Conservation (phyloP, 2,797 vertebrate genomes). For the Brachyrhaphis roseni region DNA sequence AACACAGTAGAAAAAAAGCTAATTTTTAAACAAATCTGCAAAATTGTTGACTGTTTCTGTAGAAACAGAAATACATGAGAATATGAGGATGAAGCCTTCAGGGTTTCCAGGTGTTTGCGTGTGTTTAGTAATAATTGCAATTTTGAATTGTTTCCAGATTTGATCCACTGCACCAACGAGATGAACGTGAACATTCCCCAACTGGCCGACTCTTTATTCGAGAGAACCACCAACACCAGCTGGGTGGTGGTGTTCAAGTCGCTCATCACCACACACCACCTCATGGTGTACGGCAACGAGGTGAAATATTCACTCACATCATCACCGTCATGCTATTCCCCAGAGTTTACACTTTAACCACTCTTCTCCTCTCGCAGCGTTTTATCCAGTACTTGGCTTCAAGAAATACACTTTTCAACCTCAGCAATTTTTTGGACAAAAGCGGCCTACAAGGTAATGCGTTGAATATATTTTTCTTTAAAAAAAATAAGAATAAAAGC, state of each 20-base stretch:
- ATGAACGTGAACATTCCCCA: constrained; percentile 99
- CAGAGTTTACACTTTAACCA: background rate
- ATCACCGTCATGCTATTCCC: background rate
- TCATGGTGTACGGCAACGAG: constrained; percentile 99
- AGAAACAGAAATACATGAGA: background rate
- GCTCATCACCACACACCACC: constrained; percentile 97
- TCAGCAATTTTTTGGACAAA: constrained; percentile 99
- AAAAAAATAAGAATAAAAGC: background rate
- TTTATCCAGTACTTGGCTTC: constrained; percentile 99
- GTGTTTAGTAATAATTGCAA: background rate
- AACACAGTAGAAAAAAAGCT: too few species aligned
- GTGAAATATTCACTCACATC: constrained; percentile 68
- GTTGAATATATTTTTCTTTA: background rate
- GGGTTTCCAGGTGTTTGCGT: background rate
- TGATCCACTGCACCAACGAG: constrained; percentile 99
- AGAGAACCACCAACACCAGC: constrained; percentile 97
- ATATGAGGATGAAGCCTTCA: background rate
- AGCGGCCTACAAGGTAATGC: constrained; percentile 96
- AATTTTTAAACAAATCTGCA: background rate
- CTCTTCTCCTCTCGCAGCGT: constrained; percentile 78
- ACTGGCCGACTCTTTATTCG: constrained; percentile 97
- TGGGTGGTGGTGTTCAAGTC: constrained; percentile 99
- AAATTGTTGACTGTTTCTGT: background rate
- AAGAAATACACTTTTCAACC: constrained; percentile 99
- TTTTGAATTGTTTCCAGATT: constrained; percentile 76